Evolutionary conservation across 2,797 vertebrate species (phyloP).

Genomic region (Scolopax rusticola): DNA sequence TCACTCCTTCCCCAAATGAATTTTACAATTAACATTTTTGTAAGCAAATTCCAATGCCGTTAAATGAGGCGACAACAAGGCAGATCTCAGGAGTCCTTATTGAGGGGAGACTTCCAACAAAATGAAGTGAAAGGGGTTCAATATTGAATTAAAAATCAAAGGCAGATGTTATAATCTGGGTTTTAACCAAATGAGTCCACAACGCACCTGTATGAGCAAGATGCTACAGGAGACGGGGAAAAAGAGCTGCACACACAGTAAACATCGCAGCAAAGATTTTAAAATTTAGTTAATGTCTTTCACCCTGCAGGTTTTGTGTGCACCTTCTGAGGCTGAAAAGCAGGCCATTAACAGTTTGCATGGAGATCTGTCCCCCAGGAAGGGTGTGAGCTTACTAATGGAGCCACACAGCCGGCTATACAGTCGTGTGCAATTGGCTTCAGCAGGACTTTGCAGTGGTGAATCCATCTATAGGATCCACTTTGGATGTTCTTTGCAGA

Average conservation of each 20-base stretch:
- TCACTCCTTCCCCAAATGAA: constrained; percentile 23
- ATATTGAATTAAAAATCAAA: constrained; percentile 7
- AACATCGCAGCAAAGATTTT: neutral
- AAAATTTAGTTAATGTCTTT: neutral
- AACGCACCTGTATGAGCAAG: accelerated
- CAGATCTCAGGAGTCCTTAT: neutral
- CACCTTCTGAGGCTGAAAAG: neutral
- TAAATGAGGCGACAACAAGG: neutral
- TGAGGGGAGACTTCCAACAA: neutral
- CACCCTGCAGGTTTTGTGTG: neutral
- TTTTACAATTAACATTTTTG: constrained; percentile 50
- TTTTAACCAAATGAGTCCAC: neutral
- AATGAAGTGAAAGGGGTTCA: neutral
- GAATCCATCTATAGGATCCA: neutral
- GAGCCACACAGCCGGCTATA: neutral
- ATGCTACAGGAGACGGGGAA: neutral
- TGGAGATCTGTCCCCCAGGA: neutral
- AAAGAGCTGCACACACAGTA: neutral
- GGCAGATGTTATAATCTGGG: neutral
- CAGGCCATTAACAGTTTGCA: neutral
- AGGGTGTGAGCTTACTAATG: neutral
- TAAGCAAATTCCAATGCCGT: constrained; percentile 37
- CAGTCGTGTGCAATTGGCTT: accelerated
- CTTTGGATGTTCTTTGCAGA: neutral
- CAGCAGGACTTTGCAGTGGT: accelerated